These are phyloP conservation scores for Sympetrum striolatum DNA, from an alignment of 2,888 invertebrate genomes.

Conservation along the genomic window DNA sequence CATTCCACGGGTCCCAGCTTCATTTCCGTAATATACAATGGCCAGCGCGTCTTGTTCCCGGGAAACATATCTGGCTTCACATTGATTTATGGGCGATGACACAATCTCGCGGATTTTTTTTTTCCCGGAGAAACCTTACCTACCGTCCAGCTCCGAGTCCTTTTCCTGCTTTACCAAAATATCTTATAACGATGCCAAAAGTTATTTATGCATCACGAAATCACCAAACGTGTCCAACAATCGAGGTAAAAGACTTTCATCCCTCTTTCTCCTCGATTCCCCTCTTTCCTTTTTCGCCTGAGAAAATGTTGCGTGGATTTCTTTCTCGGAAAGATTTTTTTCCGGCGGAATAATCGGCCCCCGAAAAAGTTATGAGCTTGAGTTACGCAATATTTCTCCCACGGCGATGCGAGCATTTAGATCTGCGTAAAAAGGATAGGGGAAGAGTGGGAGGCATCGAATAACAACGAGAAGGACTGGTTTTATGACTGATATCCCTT, in stretches of 20 bases:
- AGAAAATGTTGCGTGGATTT: not conserved
- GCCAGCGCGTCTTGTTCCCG: not conserved
- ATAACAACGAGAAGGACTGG: constrained; percentile 1
- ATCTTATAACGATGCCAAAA: constrained; percentile 30
- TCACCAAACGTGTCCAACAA: constrained; percentile 36
- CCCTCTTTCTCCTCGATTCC: not conserved
- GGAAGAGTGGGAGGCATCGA: not conserved
- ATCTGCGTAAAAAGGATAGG: not conserved
- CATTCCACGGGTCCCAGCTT: not conserved
- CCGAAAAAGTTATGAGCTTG: constrained; percentile 18
- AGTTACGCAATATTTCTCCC: not conserved
- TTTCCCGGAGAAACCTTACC: not conserved
- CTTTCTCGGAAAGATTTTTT: not conserved
- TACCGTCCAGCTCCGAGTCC: not conserved
- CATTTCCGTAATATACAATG: constrained; percentile 31
- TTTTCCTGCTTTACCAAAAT: constrained; percentile 41
- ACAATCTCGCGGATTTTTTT: constrained; percentile 33
- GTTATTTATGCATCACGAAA: constrained; percentile 35
- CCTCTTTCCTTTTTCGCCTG: not conserved
- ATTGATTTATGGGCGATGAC: constrained; percentile 35
- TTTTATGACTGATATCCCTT: not conserved
- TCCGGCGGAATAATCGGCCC: not conserved
- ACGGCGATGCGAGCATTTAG: not conserved
- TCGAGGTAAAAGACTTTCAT: not conserved
- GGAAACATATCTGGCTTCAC: not conserved